Evolutionary conservation across 2,888 invertebrate genomes (phyloP), one percentile per base, ranked within the genome.

Genomic region (Drosophila neonasuta): DNA sequence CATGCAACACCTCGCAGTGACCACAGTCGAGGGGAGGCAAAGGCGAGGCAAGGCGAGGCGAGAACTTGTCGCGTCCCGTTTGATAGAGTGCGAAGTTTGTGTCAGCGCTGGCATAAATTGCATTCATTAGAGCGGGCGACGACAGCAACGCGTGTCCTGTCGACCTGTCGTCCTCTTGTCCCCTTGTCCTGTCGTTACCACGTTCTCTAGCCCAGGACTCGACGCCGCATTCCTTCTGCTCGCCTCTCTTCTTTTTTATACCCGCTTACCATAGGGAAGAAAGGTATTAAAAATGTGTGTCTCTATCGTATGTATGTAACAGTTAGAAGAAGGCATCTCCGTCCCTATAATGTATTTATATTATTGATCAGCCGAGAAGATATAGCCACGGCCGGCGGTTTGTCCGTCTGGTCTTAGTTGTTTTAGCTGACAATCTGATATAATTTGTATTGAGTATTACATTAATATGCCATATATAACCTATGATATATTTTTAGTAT

Each of bases 61-160:
- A 7, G 13, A 3, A 1, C 8, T 4, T 42, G 3, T 30, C 29
- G 13, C 17, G n/a, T 32, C 44, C 49, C 32, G 15, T 62, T 72
- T 75, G 60, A 77, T 67, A 45, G 65, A 72, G 69, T 77, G 69
- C 46, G 29, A 77, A 60, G 60, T 68, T 61, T 51, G 65, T 63
- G 69, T 56, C 61, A 55, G 54, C 56, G 68, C 56, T 68, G 66
- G 58, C 67, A 70, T 69, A 75, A 77, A 77, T 79, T 75, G 77
- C 72, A 75, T 79, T 77, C 75, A 78, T 77, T 75, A 72, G 51
- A 44, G 39, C 48, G 42, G 9, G 24, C 48, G 45, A 13, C 57
- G 50, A n/a, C 45, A 46, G 57, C 29, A 56, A 36, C 30, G 30
- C 49, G 36, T 49, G 17, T 57, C 41, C 48, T 41, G 3, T 50